Evolutionary conservation across 2,113 vertebrate species (phyloP).

Genomic region (Grus americana): DNA sequence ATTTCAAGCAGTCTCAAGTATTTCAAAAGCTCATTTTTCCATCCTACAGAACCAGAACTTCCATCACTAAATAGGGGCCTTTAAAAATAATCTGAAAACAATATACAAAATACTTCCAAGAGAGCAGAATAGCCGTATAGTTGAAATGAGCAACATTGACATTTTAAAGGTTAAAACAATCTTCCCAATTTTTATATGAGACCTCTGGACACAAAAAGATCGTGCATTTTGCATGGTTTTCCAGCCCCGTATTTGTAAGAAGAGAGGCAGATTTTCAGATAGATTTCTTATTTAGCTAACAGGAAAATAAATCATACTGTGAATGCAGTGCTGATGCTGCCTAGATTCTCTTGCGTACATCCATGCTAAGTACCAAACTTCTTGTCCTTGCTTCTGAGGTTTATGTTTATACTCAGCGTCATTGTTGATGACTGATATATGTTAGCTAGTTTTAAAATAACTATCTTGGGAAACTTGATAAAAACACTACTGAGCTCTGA

Average conservation of each 20-base stretch:
- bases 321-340: neutral
- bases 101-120: neutral
- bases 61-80: neutral
- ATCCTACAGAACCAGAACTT: neutral
- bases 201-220: neutral
- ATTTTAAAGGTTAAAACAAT: neutral
- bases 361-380: neutral
- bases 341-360: neutral
- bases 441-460: slow-evolving; percentile 35
- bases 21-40: neutral
- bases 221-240: neutral
- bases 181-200: neutral
- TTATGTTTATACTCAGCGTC: slow-evolving; percentile 21
- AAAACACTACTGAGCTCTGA: neutral
- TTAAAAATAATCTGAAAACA: slow-evolving; percentile 16
- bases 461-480: neutral
- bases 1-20: neutral
- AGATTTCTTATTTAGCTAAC: neutral
- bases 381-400: slow-evolving; percentile 3
- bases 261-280: neutral
- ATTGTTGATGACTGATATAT: neutral
- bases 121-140: neutral
- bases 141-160: neutral
- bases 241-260: neutral
- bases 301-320: neutral